Evolutionary conservation across 1,140 invertebrate genomes (phyloP).

Genomic region (Thereuonema tuberculata): DNA sequence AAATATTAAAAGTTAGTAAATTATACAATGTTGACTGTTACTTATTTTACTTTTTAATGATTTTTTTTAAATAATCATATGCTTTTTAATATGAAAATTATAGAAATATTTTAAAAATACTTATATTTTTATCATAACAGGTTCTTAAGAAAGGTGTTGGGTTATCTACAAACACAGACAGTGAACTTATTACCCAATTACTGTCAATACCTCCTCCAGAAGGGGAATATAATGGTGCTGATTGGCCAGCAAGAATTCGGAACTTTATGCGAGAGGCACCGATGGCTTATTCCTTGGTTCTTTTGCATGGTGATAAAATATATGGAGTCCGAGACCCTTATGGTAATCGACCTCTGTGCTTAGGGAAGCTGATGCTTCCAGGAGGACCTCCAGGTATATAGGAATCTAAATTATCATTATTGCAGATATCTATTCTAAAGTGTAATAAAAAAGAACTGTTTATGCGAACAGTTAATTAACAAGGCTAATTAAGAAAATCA

Average conservation of each 20-base stretch:
- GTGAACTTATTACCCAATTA: slow-evolving; percentile 90
- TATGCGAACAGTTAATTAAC: too few species aligned
- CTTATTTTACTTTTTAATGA: too few species aligned
- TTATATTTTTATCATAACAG: slow-evolving; percentile 32
- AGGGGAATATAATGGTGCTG: slow-evolving; percentile 65
- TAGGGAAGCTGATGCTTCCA: slow-evolving; percentile 75
- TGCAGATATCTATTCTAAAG: slow-evolving; percentile 18
- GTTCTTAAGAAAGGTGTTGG: slow-evolving; percentile 79
- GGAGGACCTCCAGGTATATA: slow-evolving; percentile 15
- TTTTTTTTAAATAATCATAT: too few species aligned
- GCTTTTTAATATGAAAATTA: too few species aligned
- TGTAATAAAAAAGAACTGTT: too few species aligned
- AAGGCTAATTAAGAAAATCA: too few species aligned
- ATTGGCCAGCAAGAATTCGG: slow-evolving; percentile 80
- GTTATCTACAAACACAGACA: slow-evolving; percentile 86
- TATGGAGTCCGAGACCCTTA: slow-evolving; percentile 91
- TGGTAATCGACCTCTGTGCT: slow-evolving; percentile 86
- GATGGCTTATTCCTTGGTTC: slow-evolving; percentile 81
- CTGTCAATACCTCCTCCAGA: slow-evolving; percentile 81
- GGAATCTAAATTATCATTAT: slow-evolving; percentile 10
- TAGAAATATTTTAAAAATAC: too few species aligned
- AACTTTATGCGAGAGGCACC: slow-evolving; percentile 82
- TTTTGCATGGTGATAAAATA: slow-evolving; percentile 86
- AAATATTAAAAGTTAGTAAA: too few species aligned
- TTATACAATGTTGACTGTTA: too few species aligned